Conservation (phyloP, 2,113 vertebrate genomes). For the Hippolais icterina region DNA sequence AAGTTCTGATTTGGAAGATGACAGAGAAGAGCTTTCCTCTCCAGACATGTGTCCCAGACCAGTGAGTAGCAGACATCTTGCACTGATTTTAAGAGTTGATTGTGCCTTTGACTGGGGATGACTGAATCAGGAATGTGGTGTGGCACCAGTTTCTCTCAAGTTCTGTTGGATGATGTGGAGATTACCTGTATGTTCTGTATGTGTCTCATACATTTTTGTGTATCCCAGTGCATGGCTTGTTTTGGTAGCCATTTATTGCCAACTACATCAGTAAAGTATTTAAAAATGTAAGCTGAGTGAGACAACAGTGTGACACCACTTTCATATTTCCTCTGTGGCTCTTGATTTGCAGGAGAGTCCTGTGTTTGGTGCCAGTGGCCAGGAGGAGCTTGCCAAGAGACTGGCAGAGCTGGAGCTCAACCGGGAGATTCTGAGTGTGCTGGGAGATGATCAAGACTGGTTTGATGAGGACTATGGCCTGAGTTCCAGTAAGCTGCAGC, state of each 20-base stretch:
- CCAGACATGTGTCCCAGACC: slow-evolving; percentile 88
- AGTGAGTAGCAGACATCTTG: slow-evolving; percentile 77
- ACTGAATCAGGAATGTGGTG: not conserved
- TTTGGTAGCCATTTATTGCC: not conserved
- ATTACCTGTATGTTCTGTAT: not conserved
- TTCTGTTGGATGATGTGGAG: not conserved
- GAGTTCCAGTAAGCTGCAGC: slow-evolving; percentile 83
- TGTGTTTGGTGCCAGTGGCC: slow-evolving; percentile 86
- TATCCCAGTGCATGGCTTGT: not conserved
- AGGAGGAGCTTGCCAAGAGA: slow-evolving; percentile 91
- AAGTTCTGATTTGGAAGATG: slow-evolving; percentile 73
- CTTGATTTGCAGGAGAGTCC: slow-evolving; percentile 83
- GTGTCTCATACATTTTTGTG: not conserved
- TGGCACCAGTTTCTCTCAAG: not conserved
- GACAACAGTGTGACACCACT: not conserved
- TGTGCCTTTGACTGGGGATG: not conserved
- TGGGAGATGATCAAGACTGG: slow-evolving; percentile 97
- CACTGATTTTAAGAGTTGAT: not conserved
- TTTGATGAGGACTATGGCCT: slow-evolving; percentile 98
- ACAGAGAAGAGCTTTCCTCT: slow-evolving; percentile 89
- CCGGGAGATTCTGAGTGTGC: slow-evolving; percentile 82
- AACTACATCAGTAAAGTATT: not conserved
- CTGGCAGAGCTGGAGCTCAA: slow-evolving; percentile 91
- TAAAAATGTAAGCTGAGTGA: not conserved
- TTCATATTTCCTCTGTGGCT: not conserved